A percentile compares a stretch with the other conserved stretches of the same genome.
Evolutionary conservation across 2,797 vertebrate genomes (phyloP).

Genomic region (Martes flavigula): DNA sequence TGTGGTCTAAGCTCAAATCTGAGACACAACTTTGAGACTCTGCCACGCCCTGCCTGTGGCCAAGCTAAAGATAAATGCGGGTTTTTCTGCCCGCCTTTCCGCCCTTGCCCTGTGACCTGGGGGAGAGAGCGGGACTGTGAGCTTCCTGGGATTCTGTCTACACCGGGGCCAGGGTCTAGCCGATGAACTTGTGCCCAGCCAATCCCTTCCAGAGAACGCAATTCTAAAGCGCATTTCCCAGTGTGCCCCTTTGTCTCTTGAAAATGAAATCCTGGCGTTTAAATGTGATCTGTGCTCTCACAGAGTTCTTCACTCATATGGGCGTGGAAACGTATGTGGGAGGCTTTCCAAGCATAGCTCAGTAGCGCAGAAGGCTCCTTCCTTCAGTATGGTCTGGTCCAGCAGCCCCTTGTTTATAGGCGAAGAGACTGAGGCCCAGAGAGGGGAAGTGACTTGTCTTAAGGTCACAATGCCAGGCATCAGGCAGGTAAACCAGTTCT

Average conservation of each 20-base stretch:
- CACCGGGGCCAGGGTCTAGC: background rate
- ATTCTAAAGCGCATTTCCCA: background rate
- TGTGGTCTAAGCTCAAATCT: background rate
- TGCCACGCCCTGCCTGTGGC: background rate
- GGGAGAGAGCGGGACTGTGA: background rate
- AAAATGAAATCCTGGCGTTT: background rate
- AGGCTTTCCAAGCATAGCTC: background rate
- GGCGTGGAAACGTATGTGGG: background rate
- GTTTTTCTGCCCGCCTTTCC: background rate
- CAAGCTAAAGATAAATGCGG: background rate
- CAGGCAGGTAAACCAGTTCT: background rate
- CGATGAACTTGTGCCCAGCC: background rate
- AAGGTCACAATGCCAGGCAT: background rate
- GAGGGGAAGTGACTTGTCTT: background rate
- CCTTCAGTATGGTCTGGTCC: background rate
- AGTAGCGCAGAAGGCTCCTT: background rate
- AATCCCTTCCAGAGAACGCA: conserved; percentile 12
- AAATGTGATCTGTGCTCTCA: background rate
- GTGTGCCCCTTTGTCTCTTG: background rate
- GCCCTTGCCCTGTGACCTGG: background rate
- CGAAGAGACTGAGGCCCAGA: background rate
- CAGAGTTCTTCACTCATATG: background rate
- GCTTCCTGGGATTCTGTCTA: background rate
- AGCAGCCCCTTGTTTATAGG: background rate
- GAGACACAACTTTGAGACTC: background rate